These are phyloP conservation scores for Maccullochella peelii DNA, from an alignment of 2,113 vertebrate genomes.

Conservation along the genomic window DNA sequence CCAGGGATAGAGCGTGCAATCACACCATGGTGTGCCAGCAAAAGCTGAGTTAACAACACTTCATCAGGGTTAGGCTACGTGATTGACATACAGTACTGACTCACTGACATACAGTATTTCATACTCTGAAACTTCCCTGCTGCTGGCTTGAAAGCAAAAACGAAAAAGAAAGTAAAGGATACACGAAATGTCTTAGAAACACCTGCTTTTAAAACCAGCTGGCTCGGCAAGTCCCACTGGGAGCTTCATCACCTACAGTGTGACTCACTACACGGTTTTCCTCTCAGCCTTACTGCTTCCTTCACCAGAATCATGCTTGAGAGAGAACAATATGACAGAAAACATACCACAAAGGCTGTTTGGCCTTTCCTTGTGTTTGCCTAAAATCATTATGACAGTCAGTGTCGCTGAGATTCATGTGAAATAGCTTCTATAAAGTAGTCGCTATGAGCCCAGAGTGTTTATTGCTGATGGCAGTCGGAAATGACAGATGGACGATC, in stretches of 20 bases:
- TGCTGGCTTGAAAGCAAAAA: slow-evolving; percentile 8
- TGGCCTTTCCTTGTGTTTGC: slow-evolving; percentile 39
- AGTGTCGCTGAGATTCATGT: slow-evolving; percentile 27
- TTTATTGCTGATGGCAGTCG: slow-evolving; percentile 10
- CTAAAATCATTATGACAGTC: slow-evolving; percentile 33
- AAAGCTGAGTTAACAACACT: slow-evolving; percentile 2
- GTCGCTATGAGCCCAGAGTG: neutral
- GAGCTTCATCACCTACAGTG: slow-evolving; percentile 40
- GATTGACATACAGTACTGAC: slow-evolving; percentile 27
- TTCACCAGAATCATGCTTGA: slow-evolving; percentile 38
- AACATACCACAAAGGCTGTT: slow-evolving; percentile 34
- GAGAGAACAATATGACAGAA: slow-evolving; percentile 35
- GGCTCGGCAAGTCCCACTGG: slow-evolving; percentile 39
- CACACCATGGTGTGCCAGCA: slow-evolving; percentile 9
- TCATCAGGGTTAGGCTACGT: slow-evolving; percentile 20
- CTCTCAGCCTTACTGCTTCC: slow-evolving; percentile 53
- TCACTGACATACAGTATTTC: slow-evolving; percentile 36
- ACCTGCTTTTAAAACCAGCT: slow-evolving; percentile 48
- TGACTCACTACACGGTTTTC: slow-evolving; percentile 67
- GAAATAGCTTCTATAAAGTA: slow-evolving; percentile 20
- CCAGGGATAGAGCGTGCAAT: neutral
- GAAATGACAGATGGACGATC: slow-evolving; percentile 54
- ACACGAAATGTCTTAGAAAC: slow-evolving; percentile 36
- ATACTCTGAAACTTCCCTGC: neutral
- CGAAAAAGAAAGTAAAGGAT: slow-evolving; percentile 14